Conservation (phyloP, 1,140 invertebrate genomes). For the Penaeus vannamei region DNA sequence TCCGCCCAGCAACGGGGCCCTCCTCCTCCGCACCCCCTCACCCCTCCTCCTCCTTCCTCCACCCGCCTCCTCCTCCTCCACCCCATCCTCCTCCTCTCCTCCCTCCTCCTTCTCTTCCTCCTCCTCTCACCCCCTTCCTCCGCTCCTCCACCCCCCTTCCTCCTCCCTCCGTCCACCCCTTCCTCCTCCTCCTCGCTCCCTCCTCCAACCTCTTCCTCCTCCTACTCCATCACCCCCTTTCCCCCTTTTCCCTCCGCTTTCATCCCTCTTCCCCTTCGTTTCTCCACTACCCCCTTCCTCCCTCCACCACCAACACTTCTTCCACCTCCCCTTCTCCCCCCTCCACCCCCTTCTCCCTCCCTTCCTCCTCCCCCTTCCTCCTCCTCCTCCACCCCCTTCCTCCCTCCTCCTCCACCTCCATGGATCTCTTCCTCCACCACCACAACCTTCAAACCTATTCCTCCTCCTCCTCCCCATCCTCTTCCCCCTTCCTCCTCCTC, state of each 20-base stretch:
- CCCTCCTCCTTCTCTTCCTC: neutral
- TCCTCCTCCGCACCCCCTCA: no score
- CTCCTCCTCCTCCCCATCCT: no score
- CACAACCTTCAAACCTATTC: no score
- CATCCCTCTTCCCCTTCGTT: neutral
- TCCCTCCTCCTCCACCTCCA: no score
- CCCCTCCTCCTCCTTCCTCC: no score
- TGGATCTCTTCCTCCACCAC: no score
- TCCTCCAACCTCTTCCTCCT: neutral
- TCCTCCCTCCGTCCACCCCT: neutral
- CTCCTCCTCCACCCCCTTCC: no score
- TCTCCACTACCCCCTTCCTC: neutral
- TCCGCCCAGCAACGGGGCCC: no score
- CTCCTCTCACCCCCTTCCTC: neutral
- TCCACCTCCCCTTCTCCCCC: neutral
- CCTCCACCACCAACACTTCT: neutral
- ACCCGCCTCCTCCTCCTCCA: no score
- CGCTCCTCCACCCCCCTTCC: neutral
- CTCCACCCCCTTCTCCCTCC: neutral
- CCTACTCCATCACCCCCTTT: no score
- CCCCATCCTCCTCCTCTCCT: neutral
- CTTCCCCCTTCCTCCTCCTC: no score
- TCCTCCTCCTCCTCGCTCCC: neutral
- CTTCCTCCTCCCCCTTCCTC: neutral
- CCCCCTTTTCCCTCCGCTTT: neutral